These are phyloP conservation scores for Lycaon pictus DNA, from an alignment of 2,113 vertebrate species.

Conservation along the genomic window DNA sequence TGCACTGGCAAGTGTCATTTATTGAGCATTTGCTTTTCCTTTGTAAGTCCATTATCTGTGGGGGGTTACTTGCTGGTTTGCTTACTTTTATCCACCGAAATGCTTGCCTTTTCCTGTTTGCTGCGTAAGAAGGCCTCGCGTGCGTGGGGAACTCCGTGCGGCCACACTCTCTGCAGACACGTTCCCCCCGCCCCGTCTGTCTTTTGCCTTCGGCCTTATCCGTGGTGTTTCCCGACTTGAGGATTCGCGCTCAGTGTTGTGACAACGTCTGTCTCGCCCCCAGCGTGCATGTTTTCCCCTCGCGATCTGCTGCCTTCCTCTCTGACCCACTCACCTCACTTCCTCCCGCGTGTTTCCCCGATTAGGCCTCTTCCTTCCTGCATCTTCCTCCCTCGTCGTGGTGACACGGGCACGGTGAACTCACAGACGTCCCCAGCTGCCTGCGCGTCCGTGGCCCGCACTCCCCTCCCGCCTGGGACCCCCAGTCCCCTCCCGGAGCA, in stretches of 20 bases:
- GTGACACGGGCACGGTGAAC: fast-evolving
- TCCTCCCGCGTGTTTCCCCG: fast-evolving
- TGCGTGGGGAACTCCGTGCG: fast-evolving
- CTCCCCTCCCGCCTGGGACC: background rate
- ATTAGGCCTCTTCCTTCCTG: fast-evolving
- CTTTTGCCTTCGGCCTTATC: fast-evolving
- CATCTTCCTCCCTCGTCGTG: fast-evolving
- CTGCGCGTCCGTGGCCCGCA: fast-evolving
- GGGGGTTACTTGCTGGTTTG: background rate
- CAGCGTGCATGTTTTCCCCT: background rate
- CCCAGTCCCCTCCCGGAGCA: fast-evolving
- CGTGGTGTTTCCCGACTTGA: fast-evolving
- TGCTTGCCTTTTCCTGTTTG: fast-evolving
- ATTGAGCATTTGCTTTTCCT: background rate
- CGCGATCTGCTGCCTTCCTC: background rate
- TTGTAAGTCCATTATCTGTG: background rate
- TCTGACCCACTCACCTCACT: fast-evolving
- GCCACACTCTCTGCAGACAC: fast-evolving
- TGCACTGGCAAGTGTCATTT: no score
- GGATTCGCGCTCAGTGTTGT: background rate
- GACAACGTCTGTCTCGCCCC: background rate
- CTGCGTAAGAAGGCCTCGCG: fast-evolving
- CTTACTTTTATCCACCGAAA: background rate
- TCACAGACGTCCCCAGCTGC: fast-evolving
- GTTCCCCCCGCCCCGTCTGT: fast-evolving